Percentiles rank a stretch among this genome's conserved stretches.
These are phyloP conservation scores for Leptinotarsa defecta DNA, from an alignment of 1,140 invertebrate genomes.

Conservation along the genomic window DNA sequence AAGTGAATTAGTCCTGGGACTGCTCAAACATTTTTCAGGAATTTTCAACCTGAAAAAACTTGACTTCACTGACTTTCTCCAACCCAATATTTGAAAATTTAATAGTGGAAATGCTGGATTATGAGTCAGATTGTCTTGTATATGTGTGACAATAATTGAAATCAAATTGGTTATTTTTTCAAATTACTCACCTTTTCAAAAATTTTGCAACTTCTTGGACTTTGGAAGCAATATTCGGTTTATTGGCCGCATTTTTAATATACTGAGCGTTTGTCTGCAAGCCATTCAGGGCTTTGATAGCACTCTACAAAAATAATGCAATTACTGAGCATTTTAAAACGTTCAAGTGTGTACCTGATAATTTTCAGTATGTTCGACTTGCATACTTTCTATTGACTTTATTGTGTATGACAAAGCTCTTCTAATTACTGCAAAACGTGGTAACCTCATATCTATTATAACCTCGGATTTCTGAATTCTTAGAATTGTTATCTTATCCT, in stretches of 20 bases:
- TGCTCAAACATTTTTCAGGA: too few species aligned
- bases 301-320: constrained; percentile 41
- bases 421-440: constrained; percentile 1
- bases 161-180: not conserved
- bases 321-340: not conserved
- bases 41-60: too few species aligned
- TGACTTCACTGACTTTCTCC: too few species aligned
- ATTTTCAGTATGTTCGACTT: not conserved
- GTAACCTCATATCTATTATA: not conserved
- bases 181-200: not conserved
- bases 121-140: too few species aligned
- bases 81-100: too few species aligned
- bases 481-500: too few species aligned
- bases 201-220: constrained; percentile 14
- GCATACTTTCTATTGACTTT: not conserved
- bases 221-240: constrained; percentile 33
- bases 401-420: not conserved
- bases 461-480: not conserved
- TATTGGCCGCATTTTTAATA: constrained; percentile 42
- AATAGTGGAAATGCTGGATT: too few species aligned
- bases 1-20: too few species aligned
- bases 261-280: constrained; percentile 53
- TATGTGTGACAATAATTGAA: not conserved
- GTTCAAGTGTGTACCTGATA: constrained; percentile 7
- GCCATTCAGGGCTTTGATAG: constrained; percentile 48